A percentile compares a stretch with the other conserved stretches of the same genome.
These are phyloP conservation scores for Pycnonotus jocosus DNA, from an alignment of 2,113 vertebrate genomes.

Conservation along the genomic window DNA sequence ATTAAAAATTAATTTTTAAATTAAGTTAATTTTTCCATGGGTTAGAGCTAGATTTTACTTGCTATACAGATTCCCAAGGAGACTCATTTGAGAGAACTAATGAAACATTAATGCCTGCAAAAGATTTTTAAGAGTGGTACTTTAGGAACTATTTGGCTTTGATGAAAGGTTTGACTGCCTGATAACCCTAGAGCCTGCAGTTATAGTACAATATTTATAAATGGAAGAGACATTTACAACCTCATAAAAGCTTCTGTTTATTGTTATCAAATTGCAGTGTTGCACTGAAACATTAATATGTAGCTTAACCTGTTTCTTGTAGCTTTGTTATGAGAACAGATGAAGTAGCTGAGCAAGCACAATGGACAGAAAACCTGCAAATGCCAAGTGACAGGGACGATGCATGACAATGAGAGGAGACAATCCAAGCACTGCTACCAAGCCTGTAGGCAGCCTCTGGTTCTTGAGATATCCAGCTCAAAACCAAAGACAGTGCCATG, in stretches of 20 bases:
- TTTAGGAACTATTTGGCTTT: conserved; percentile 63
- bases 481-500: background rate
- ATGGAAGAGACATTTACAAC: conserved; percentile 56
- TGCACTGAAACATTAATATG: conserved; percentile 51
- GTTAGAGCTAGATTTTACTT: conserved; percentile 1
- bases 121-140: conserved; percentile 53
- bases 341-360: background rate
- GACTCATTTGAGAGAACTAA: conserved; percentile 41
- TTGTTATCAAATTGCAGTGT: conserved; percentile 52
- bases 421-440: background rate
- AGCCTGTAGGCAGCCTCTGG: background rate
- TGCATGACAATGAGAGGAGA: background rate
- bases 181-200: conserved; percentile 54
- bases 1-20: conserved; percentile 21
- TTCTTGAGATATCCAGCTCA: background rate
- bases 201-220: conserved; percentile 65
- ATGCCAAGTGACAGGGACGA: background rate
- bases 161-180: conserved; percentile 54
- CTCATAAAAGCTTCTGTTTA: conserved; percentile 60
- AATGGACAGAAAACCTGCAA: background rate
- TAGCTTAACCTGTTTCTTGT: conserved; percentile 32
- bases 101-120: conserved; percentile 61
- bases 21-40: conserved; percentile 17
- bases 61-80: conserved; percentile 26
- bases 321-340: background rate